Base-by-base conservation (phyloP, 2,888 invertebrate species). In the Agelastica alni region DNA sequence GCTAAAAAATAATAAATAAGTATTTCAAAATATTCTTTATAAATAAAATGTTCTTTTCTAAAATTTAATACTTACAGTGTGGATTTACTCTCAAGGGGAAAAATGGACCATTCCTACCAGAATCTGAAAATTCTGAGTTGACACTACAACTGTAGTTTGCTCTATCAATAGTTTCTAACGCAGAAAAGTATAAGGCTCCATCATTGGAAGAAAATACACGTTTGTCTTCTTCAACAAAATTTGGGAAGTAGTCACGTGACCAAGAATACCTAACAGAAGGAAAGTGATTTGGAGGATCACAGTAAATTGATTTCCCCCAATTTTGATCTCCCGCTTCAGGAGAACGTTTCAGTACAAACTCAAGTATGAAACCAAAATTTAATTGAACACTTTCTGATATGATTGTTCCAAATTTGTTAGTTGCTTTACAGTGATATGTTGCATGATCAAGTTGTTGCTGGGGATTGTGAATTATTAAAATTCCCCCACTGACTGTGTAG, bases 131-230 rank as follows among this genome's bases (percentile, higher is more conserved):
- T 59, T 85, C 83, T 59, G 91, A 93, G 78, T 93, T 91, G 0
- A 95, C 93, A 72, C 89, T 93, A 71, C 96, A 96, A 63, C 93
- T 93, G 77, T 96, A 96, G 68, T 87, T 90, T 9, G 93, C 95
- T 61, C 86, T 81, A 77, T 96, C 96, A 48, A 94, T 93, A 18
- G 86, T 86, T 77, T 96, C 96, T 65, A 97, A 82, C 4, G 93
- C 91, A 13, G 96, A 94, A 73, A 97, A 96, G 72, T 97, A 97
- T 10, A 97, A 81, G 9, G 95, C 91, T 34, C 96, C 96, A 79
- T 96, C 96, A 69, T 87, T 82, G 0, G 96, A 96, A 0, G 96
- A 94, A 80, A 97, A 96, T 0, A 95, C 91, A 62, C 96, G 81
- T 69, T 88, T 85, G 74, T 95, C 93, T 75, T 96, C 93, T 73